Conservation (phyloP, 2,113 vertebrate genomes). For the Grantiella picta region DNA sequence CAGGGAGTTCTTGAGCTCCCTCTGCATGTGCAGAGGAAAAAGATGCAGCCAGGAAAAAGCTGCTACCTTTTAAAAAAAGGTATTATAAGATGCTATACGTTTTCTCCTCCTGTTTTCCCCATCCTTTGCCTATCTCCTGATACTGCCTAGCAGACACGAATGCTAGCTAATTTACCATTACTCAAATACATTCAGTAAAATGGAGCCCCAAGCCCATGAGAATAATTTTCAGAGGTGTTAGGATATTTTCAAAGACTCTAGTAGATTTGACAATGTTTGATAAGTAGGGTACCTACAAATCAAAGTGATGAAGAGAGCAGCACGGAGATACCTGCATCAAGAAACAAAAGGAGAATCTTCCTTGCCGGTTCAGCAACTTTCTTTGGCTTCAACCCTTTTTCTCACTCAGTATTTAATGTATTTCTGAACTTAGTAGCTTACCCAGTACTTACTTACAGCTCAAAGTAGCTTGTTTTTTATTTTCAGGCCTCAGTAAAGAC, state of each 20-base stretch:
- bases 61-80: neutral
- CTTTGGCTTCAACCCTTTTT: neutral
- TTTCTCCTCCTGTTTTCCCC: neutral
- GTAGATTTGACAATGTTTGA: neutral
- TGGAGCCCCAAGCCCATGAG: accelerated
- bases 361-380: neutral
- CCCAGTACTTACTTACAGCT: neutral
- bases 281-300: neutral
- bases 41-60: neutral
- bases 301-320: neutral
- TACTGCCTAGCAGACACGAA: neutral
- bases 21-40: neutral
- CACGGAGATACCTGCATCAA: neutral
- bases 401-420: neutral
- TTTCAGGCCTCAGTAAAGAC: neutral
- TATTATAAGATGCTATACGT: neutral
- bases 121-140: neutral
- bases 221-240: neutral
- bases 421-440: neutral
- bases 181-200: neutral
- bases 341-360: neutral
- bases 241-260: neutral
- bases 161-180: neutral
- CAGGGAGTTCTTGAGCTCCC: neutral
- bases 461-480: neutral